These are phyloP conservation scores for Drosophila cardini DNA, from an alignment of 1,140 invertebrate genomes.

Conservation along the genomic window DNA sequence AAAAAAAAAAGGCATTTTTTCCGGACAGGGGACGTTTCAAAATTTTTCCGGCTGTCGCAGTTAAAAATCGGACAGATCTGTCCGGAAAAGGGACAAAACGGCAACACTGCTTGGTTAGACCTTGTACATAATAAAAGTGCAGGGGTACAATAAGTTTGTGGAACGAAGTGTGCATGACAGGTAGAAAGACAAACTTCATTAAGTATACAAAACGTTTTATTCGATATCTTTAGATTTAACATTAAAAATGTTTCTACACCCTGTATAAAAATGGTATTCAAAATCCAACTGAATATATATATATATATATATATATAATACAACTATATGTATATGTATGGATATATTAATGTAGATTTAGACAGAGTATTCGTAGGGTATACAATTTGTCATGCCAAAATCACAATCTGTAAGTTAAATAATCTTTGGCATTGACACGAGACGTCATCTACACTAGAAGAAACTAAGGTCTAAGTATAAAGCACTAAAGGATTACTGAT, in stretches of 20 bases:
- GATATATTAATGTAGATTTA: slow-evolving; percentile 29
- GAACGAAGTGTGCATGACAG: too few relatives aligned
- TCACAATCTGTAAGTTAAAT: slow-evolving; percentile 37
- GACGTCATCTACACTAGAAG: slow-evolving; percentile 41
- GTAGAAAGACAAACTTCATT: background rate
- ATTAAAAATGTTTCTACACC: slow-evolving; percentile 1
- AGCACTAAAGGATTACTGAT: slow-evolving; percentile 64
- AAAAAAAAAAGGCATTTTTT: too few relatives aligned
- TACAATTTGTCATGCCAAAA: slow-evolving; percentile 12
- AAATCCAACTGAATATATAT: slow-evolving; percentile 22
- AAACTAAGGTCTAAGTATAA: slow-evolving; percentile 61
- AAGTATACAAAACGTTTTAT: slow-evolving; percentile 63
- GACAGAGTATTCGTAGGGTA: slow-evolving; percentile 69
- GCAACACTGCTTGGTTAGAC: too few relatives aligned
- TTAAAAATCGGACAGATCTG: too few relatives aligned
- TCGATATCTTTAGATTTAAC: slow-evolving; percentile 40
- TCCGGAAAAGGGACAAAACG: too few relatives aligned
- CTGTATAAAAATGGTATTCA: slow-evolving; percentile 25
- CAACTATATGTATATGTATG: slow-evolving; percentile 30
- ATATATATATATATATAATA: background rate
- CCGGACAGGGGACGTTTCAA: too few relatives aligned
- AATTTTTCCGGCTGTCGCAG: too few relatives aligned
- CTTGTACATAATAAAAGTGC: too few relatives aligned
- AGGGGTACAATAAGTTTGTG: too few relatives aligned
- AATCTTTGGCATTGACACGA: slow-evolving; percentile 72